Base-by-base conservation (phyloP, 2,888 invertebrate genomes). In the Bellardia bayeri region DNA sequence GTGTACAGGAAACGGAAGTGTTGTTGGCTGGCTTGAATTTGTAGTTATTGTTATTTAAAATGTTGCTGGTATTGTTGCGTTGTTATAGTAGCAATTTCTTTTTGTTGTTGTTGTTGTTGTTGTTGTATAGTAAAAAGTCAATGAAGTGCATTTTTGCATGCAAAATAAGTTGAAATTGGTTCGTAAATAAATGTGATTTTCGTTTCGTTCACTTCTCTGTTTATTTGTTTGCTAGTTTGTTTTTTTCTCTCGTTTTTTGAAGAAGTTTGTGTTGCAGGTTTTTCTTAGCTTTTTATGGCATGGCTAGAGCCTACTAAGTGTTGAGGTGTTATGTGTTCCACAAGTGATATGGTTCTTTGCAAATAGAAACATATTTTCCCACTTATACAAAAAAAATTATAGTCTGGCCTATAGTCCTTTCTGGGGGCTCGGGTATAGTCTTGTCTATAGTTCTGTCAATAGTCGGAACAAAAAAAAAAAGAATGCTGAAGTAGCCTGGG, bases 111-210 rank as follows among this genome's bases (percentile, higher is more conserved):
- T 56, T 78, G 33, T 66, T 66, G 9, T 13, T 40, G 37, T 16
- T 51, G 14, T 51, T 23, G 33, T 71, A 54, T 54, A 45, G 79
- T 58, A 82, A 79, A 82, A 87, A 80, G 74, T 85, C 82, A 85
- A 85, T 87, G 87, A 87, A 87, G 85, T 87, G 87, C 87, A 87
- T 66, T 85, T 87, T 69, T 82, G 87, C 85, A 87, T 87, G 87
- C 85, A 75, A 85, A 85, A 71, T 82, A 85, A 85, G 82, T 85
- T 63, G 75, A 82, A 87, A 87, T 87, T 87, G 87, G 75, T 85
- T 79, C 85, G 82, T 85, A 85, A 87, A 87, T 85, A 85, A 85
- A 85, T 87, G 79, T 79, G 82, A 85, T 80, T 85, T 82, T 56
- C 49, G 49, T 82, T 74, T 63, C 23, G 23, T 86, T 86, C 69